Evolutionary conservation across 2,797 vertebrate species (phyloP), one percentile per base, ranked within the genome.

Genomic region (Acrocephalus scirpaceus): DNA sequence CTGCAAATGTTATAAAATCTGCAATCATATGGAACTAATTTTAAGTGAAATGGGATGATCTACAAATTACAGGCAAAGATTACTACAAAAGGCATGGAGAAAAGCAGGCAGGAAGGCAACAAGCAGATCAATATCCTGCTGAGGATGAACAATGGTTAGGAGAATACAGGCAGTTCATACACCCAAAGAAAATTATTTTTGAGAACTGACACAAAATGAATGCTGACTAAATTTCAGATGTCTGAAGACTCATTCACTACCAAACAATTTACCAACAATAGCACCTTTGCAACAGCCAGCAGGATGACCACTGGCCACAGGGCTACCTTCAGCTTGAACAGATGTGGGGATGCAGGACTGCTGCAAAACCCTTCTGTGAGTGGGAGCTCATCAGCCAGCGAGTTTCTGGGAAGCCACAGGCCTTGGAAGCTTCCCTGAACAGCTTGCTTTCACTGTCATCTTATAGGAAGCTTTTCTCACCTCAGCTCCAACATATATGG

Each of bases 1-100:
- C 76, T 84, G 76, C 72, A 90, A 96, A 93, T 61, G 56, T 91
- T 86, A 90, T 72, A 85, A 94, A 96, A 94, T 62, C 50, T 72
- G 66, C 87, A 80, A 81, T 67, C 54, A 71, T 32, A 58, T 32
- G 45, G 65, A 95, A 88, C 44, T 83, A 70, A 88, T 94, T 87
- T 76, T 71, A 94, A 86, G 72, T 38, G 32, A 77, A 95, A 94
- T 56, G 30, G 40, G 50, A 74, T 61, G n/a, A 50, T 58, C 72
- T 74, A 74, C 47, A 89, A 82, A 77, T 77, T 47, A 64, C 0
- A 3, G 65, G 65, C 58, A 62, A 90, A 47, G 36, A 71, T 40
- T 85, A 65, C 67, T 57, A 65, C 17, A 60, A 72, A 77, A 80
- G 30, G 40, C 61, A 32, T 2, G 1, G 15, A 87, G 47, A 77